phyloP scores from a whole-genome alignment of 1,140 invertebrate genomes.

The Drosophila lacertosa region DNA sequence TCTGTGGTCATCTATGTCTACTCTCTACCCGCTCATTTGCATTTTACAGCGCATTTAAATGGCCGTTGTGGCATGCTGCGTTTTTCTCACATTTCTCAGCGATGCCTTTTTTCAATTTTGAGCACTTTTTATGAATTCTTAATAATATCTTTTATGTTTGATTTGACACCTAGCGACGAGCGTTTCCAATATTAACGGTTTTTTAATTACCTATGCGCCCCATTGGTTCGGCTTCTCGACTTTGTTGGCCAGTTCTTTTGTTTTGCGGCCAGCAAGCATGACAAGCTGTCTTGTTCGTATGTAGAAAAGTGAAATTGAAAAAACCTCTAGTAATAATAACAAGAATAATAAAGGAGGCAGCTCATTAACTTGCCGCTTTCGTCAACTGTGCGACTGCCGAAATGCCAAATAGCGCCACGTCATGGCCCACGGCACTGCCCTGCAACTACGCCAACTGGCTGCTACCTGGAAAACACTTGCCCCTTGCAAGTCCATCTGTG shows the following conservation, averaged over 20 bases:
- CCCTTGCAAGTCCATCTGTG: conserved; percentile 48
- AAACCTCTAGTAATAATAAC: conserved; percentile 69
- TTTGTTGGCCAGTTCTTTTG: conserved; percentile 69
- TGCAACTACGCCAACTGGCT: conserved; percentile 28
- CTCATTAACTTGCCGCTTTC: conserved; percentile 80
- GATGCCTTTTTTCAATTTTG: conserved; percentile 36
- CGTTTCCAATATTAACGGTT: conserved; percentile 76
- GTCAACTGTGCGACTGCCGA: conserved; percentile 65
- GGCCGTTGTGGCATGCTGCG: conserved; percentile 40
- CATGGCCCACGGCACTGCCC: conserved; percentile 64
- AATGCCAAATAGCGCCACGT: conserved; percentile 71
- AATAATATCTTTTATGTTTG: conserved; percentile 82
- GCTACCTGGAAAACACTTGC: conserved; percentile 34
- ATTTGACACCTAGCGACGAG: conserved; percentile 72
- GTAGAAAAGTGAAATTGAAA: conserved; percentile 72
- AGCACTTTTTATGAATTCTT: conserved; percentile 70
- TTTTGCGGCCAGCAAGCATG: conserved; percentile 61
- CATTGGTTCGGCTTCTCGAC: conserved; percentile 46
- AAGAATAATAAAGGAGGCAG: conserved; percentile 71
- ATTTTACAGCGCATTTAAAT: conserved; percentile 65
- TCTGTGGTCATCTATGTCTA: conserved; percentile 30
- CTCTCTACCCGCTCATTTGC: conserved; percentile 54
- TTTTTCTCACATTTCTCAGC: conserved; percentile 71
- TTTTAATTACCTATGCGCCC: conserved; percentile 70
- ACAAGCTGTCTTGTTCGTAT: conserved; percentile 54